A percentile compares a stretch with the other conserved stretches of the same genome.
phyloP scores from a whole-genome alignment of 53 echinoderm and acorn worm species.

The Arbacia lixula region DNA sequence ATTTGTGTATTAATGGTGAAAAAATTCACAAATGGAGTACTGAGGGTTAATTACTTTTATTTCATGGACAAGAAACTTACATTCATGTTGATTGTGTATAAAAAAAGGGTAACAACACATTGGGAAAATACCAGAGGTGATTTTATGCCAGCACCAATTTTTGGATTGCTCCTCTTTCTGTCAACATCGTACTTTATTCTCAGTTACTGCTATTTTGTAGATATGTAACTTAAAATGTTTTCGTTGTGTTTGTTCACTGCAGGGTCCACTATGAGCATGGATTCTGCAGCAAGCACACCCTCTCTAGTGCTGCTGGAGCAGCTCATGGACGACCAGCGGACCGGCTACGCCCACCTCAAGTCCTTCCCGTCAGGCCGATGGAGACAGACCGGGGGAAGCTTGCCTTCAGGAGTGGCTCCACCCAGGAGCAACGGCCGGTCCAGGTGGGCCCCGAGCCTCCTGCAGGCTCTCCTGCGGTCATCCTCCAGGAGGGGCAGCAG shows the following conservation, averaged over 20 bases:
- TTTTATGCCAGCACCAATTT: too few relatives aligned
- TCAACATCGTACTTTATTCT: too few relatives aligned
- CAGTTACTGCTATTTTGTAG: too few relatives aligned
- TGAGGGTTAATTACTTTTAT: too few relatives aligned
- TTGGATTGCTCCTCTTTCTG: too few relatives aligned
- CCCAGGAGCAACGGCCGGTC: background rate
- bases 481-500: slow-evolving; percentile 33
- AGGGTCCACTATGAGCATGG: slow-evolving; percentile 45
- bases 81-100: too few relatives aligned
- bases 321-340: slow-evolving; percentile 28
- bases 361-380: slow-evolving; percentile 6
- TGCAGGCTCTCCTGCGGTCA: slow-evolving; percentile 27
- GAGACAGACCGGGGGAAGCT: background rate
- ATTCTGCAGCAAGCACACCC: slow-evolving; percentile 41
- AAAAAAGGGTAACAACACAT: too few relatives aligned
- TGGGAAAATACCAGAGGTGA: too few relatives aligned
- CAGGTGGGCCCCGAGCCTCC: slow-evolving; percentile 25
- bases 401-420: slow-evolving; percentile 1
- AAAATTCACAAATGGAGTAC: too few relatives aligned
- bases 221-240: background rate
- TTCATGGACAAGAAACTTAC: too few relatives aligned
- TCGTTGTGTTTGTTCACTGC: background rate
- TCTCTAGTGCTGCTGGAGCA: slow-evolving; percentile 46
- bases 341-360: background rate
- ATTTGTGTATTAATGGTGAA: too few relatives aligned